phyloP scores from a whole-genome alignment of 2,888 invertebrate species.

The Cryptus viduatorius region DNA sequence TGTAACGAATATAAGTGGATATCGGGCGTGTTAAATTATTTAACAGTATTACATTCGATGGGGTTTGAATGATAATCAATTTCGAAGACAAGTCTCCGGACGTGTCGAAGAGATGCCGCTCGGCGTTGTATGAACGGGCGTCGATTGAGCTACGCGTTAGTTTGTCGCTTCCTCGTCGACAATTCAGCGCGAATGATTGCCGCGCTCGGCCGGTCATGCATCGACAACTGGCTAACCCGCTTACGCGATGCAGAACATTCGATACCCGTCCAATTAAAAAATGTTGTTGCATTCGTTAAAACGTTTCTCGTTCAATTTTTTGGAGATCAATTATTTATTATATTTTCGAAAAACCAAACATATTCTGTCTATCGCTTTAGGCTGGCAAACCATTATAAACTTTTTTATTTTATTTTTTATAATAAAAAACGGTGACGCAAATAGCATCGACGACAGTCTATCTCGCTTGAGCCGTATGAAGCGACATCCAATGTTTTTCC shows the following conservation, averaged over 20 bases:
- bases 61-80: not conserved
- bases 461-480: no score
- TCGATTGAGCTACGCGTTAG: conserved; percentile 21
- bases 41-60: not conserved
- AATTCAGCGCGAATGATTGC: conserved; percentile 5
- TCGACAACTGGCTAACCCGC: conserved; percentile 23
- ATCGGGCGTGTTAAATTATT: conserved; percentile 7
- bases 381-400: not conserved
- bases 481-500: not conserved
- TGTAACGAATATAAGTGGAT: not conserved
- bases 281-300: not conserved
- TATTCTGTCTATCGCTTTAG: not conserved
- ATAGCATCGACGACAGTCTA: no score
- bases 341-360: not conserved
- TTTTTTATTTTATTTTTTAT: no score
- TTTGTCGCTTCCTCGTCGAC: conserved; percentile 44
- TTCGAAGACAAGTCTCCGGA: conserved; percentile 13
- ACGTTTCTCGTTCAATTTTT: not conserved
- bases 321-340: not conserved
- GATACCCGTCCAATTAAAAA: not conserved
- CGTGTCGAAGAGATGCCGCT: conserved; percentile 53
- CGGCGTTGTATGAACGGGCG: not conserved
- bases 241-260: not conserved
- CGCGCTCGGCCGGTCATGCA: conserved; percentile 55
- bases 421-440: no score